Conservation (phyloP, 2,888 invertebrate species). For the Azorinus chamasolen region DNA sequence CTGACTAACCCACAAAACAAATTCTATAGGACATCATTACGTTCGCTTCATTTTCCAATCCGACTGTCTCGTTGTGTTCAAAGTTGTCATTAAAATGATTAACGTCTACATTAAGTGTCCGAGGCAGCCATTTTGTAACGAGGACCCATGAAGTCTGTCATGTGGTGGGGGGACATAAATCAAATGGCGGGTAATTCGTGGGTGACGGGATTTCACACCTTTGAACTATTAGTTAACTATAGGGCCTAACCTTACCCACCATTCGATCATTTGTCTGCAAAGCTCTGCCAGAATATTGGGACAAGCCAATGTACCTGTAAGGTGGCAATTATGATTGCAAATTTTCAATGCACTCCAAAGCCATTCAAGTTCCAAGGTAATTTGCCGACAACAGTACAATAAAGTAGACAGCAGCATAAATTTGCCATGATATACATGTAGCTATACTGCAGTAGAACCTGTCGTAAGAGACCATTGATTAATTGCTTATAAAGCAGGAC, state of each 20-base stretch:
- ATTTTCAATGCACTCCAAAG: too few relatives aligned
- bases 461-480: too few relatives aligned
- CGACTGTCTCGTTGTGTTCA: background rate
- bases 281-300: too few relatives aligned
- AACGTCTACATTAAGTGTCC: slow-evolving; percentile 49
- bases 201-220: slow-evolving; percentile 52
- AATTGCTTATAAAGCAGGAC: too few relatives aligned
- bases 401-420: too few relatives aligned
- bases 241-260: slow-evolving; percentile 18
- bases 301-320: too few relatives aligned
- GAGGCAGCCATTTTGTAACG: slow-evolving; percentile 52
- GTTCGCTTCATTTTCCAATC: slow-evolving; percentile 11
- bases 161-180: slow-evolving; percentile 51
- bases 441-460: too few relatives aligned
- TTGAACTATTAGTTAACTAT: slow-evolving; percentile 49
- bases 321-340: too few relatives aligned
- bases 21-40: slow-evolving; percentile 28
- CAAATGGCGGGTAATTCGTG: slow-evolving; percentile 31
- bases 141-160: slow-evolving; percentile 46
- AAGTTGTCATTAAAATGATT: slow-evolving; percentile 48
- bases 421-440: too few relatives aligned
- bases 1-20: background rate
- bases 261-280: too few relatives aligned
- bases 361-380: too few relatives aligned
- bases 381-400: too few relatives aligned